Percentiles rank a stretch among this genome's conserved stretches.
phyloP scores from a whole-genome alignment of 2,113 vertebrate genomes.

The Microcebus ravelobensis region DNA sequence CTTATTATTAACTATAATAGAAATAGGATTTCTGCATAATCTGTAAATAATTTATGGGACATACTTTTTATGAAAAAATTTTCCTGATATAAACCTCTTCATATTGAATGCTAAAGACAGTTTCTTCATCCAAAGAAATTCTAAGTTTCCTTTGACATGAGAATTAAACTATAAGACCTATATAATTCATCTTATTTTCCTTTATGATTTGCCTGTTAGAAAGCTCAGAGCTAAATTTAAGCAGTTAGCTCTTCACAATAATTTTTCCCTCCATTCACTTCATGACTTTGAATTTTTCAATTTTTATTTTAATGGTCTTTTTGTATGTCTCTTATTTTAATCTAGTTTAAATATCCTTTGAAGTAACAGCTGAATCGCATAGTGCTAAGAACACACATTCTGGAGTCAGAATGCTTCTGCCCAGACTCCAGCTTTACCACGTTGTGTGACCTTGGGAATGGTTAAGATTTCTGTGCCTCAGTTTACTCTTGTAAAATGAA shows the following conservation, averaged over 20 bases:
- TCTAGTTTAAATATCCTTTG: background rate
- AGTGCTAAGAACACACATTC: background rate
- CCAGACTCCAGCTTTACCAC: background rate
- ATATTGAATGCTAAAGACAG: background rate
- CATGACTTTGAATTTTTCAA: constrained; percentile 9
- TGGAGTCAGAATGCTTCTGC: background rate
- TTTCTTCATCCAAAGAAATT: constrained; percentile 31
- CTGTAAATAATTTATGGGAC: background rate
- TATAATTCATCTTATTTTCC: constrained; percentile 40
- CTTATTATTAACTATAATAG: background rate
- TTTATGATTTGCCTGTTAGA: constrained; percentile 33
- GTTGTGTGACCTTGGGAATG: background rate
- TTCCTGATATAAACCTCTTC: constrained; percentile 23
- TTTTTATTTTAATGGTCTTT: constrained; percentile 17
- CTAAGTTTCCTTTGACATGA: background rate
- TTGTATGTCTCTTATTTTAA: background rate
- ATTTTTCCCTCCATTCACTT: background rate
- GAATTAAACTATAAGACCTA: background rate
- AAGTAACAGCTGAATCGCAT: background rate
- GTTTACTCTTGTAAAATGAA: background rate
- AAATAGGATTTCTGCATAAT: constrained; percentile 53
- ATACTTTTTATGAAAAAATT: constrained; percentile 6
- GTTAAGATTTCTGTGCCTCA: background rate
- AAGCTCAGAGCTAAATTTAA: constrained; percentile 44
- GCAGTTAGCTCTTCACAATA: background rate